phyloP scores from a whole-genome alignment of 2,888 invertebrate genomes.

The Eretmocerus hayati region DNA sequence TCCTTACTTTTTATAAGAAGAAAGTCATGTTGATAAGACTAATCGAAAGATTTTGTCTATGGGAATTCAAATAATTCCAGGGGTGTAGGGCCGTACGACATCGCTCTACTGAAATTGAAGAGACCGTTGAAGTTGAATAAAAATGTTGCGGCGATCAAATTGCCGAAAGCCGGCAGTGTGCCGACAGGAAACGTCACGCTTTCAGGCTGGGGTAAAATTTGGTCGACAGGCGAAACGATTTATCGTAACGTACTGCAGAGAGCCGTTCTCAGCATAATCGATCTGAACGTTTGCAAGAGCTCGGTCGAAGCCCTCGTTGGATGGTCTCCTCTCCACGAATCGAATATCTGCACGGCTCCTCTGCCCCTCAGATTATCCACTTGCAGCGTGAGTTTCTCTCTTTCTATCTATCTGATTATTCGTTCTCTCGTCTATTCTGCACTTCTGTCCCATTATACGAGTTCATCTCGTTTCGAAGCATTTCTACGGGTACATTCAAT shows the following conservation, averaged over 20 bases:
- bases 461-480: no score
- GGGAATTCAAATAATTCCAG: conserved; percentile 24
- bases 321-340: conserved; percentile 26
- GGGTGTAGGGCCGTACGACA: conserved; percentile 47
- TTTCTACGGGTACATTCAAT: no score
- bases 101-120: no score
- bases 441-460: no score
- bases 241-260: conserved; percentile 37
- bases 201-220: conserved; percentile 48
- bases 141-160: conserved; percentile 37
- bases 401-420: neutral
- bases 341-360: conserved; percentile 33
- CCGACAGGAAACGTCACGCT: conserved; percentile 38
- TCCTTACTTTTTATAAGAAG: no score
- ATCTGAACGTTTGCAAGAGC: conserved; percentile 27
- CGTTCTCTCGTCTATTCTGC: no score
- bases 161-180: conserved; percentile 36
- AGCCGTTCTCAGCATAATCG: conserved; percentile 31
- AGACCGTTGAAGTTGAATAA: conserved; percentile 36
- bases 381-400: conserved; percentile 15
- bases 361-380: conserved; percentile 18
- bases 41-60: no score
- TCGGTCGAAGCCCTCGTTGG: conserved; percentile 25
- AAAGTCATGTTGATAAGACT: no score
- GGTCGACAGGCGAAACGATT: conserved; percentile 18